Base-by-base conservation (phyloP, 64 coral and sea anemone species). In the Montipora foliosa region DNA sequence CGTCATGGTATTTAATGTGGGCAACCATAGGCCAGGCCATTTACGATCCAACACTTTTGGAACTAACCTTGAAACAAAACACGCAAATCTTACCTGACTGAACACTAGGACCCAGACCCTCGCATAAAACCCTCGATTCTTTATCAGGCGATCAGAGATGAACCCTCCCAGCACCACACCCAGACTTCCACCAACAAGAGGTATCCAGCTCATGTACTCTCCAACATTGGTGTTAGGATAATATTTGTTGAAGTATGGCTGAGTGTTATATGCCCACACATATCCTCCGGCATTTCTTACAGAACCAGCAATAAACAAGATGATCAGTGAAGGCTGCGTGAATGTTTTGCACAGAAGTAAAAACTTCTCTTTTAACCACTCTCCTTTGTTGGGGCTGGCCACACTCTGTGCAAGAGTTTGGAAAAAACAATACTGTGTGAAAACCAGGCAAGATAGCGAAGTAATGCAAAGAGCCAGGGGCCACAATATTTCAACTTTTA, bases 211-310 rank as follows among this genome's bases (percentile, higher is more conserved):
- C 98, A 99, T 99, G 73, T 96, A 99, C 59, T 95, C 66, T 4
- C 98, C 98, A 12, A 99, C 95, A 89, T 99, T 95, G 15, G 94
- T 94, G 47, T 96, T 80, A 1, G 98, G 98, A 67, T 99, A 99
- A 49, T 99, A 99, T 12, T 99, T 99, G 79, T 99, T 96, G n/a
- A 99, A 99, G 87, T 99, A 99, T 4, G 98, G 98, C 75, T 99
- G 98, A 53, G 98, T 96, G 74, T 99, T 99, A 46, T 99, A 99
- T 0, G 98, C 98, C 98, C 98, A 99, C 8, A 99, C 98, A 83
- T 96, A 96, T 5, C 95, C 98, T 6, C 98, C 98, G 8, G 98
- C 95, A 92, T 99, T 96, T 55, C 98, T 89, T 17, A 99, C 96
- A 12, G 98, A 88, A 7, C 98, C 95, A 48, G 98, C 98, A 62